Percentiles rank a stretch among this genome's conserved stretches.
Conservation (phyloP, 2,888 invertebrate genomes). For the Synanthedon myopaeformis region DNA sequence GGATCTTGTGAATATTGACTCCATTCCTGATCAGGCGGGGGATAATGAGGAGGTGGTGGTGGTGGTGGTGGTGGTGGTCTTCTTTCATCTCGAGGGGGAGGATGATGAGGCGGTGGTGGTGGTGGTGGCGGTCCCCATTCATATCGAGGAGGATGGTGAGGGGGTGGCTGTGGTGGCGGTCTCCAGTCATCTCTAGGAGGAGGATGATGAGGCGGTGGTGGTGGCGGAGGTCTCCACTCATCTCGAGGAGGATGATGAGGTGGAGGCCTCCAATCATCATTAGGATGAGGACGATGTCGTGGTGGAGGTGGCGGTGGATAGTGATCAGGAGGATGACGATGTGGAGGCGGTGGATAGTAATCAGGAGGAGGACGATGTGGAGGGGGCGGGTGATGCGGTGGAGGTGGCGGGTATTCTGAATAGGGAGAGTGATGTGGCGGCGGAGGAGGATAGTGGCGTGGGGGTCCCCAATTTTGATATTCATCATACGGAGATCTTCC, state of each 20-base stretch:
- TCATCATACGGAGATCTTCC: neutral
- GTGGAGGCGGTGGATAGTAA: conserved; percentile 5
- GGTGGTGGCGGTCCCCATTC: conserved; percentile 1
- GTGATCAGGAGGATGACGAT: conserved; percentile 8
- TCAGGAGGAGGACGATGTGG: conserved; percentile 6
- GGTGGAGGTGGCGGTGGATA: conserved; percentile 9
- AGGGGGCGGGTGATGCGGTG: conserved; percentile 4
- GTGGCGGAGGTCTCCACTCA: neutral
- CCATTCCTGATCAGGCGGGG: neutral
- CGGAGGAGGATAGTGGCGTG: conserved; percentile 3
- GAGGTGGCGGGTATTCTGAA: conserved; percentile 4
- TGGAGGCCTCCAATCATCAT: conserved; percentile 2
- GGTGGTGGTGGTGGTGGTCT: conserved; percentile 2
- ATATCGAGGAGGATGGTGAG: neutral
- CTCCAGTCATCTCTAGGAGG: conserved; percentile 3
- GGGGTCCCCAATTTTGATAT: neutral
- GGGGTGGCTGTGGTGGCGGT: conserved; percentile 1
- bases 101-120: neutral
- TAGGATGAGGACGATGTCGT: conserved; percentile 4
- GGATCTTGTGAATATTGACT: neutral
- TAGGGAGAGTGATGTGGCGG: conserved; percentile 3
- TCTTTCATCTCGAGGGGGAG: neutral
- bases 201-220: conserved; percentile 4
- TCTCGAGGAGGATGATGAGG: conserved; percentile 4
- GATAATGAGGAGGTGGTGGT: neutral